Evolutionary conservation across 64 coral and sea anemone genomes (phyloP).

Genomic region (Montipora cactus): DNA sequence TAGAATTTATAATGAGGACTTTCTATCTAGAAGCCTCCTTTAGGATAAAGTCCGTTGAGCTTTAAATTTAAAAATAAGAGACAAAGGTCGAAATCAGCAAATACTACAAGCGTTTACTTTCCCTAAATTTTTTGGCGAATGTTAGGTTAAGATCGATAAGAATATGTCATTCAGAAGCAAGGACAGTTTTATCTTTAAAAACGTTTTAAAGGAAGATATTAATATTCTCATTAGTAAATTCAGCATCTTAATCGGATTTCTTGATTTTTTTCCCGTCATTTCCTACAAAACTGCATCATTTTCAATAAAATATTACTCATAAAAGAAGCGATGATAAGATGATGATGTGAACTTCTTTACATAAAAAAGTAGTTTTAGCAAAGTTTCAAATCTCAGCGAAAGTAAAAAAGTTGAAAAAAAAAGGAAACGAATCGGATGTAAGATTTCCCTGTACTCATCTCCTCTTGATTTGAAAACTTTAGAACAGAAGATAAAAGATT

Average conservation of each 20-base stretch:
- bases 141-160: constrained; percentile 37
- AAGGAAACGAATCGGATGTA: constrained; percentile 33
- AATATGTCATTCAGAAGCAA: constrained; percentile 14
- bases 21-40: background rate
- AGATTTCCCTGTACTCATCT: constrained; percentile 43
- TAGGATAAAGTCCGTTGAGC: background rate
- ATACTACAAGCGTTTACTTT: background rate
- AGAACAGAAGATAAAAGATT: constrained; percentile 41
- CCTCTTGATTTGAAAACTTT: constrained; percentile 50
- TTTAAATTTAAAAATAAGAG: background rate
- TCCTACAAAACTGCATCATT: background rate
- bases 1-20: background rate
- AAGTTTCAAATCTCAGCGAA: background rate
- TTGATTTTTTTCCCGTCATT: background rate
- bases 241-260: background rate
- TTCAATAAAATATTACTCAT: background rate
- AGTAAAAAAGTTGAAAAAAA: constrained; percentile 26
- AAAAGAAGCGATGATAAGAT: background rate
- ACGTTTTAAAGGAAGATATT: constrained; percentile 33
- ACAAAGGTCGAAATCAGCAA: background rate
- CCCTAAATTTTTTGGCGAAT: constrained; percentile 46
- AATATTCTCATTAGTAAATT: constrained; percentile 29
- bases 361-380: background rate
- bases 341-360: too few species aligned
- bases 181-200: constrained; percentile 20